These are phyloP conservation scores for Gymnodraco acuticeps DNA, from an alignment of 2,797 vertebrate genomes.

Conservation along the genomic window DNA sequence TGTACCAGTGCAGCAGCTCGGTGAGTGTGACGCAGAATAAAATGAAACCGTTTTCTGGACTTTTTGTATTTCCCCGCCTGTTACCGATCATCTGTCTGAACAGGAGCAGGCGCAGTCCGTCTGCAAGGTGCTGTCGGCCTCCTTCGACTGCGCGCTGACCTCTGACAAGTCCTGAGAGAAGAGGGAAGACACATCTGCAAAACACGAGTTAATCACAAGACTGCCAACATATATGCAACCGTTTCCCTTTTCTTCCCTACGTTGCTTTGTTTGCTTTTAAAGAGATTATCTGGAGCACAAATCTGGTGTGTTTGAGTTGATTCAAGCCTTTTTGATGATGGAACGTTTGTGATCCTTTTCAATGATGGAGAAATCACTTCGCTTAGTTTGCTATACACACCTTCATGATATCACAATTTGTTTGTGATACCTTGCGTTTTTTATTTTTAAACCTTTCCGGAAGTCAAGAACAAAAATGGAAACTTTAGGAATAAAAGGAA, in stretches of 20 bases:
- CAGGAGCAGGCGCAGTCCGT: constrained; percentile 98
- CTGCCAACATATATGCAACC: constrained; percentile 15
- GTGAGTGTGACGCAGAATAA: constrained; percentile 80
- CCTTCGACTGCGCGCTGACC: constrained; percentile 92
- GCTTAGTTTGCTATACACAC: not conserved
- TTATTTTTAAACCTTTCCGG: not conserved
- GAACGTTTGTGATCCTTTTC: too few species aligned
- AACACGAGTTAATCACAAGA: constrained; percentile 16
- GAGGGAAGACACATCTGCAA: constrained; percentile 25
- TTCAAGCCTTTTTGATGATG: not conserved
- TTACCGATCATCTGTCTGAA: constrained; percentile 11
- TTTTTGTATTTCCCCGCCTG: not conserved
- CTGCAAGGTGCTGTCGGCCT: constrained; percentile 94
- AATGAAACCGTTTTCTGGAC: not conserved
- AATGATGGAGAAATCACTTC: not conserved
- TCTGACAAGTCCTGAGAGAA: constrained; percentile 90
- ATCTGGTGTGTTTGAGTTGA: not conserved
- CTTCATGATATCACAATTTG: constrained; percentile 1
- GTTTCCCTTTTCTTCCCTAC: constrained; percentile 15
- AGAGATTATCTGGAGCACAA: constrained; percentile 3
- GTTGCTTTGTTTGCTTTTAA: not conserved
- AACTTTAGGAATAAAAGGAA: constrained; percentile 21
- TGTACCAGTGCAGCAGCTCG: constrained; percentile 95
- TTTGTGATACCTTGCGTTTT: not conserved
- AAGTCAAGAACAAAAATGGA: not conserved